Evolutionary conservation across 2,888 invertebrate genomes (phyloP).

Genomic region (Chrysina gloriosa): DNA sequence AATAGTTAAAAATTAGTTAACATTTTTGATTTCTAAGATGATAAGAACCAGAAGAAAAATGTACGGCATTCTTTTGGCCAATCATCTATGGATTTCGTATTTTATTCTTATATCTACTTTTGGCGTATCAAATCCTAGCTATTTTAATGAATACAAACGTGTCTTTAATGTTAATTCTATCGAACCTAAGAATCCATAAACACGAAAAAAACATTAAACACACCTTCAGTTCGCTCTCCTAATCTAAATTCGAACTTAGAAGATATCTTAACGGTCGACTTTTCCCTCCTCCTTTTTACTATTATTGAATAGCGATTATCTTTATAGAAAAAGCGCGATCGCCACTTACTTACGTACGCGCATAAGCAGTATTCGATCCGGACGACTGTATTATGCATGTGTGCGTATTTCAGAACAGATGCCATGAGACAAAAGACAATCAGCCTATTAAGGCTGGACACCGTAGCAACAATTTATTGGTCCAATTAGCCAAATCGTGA

Average conservation of each 20-base stretch:
- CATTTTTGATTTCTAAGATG: too few relatives aligned
- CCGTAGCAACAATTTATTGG: conserved; percentile 68
- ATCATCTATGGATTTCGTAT: too few relatives aligned
- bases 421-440: conserved; percentile 66
- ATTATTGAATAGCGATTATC: background rate
- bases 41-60: too few relatives aligned
- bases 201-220: background rate
- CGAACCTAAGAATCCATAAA: background rate
- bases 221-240: background rate
- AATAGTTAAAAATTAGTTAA: too few relatives aligned
- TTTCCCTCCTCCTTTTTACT: background rate
- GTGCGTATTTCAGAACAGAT: conserved; percentile 57
- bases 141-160: too few relatives aligned
- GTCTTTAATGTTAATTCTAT: background rate
- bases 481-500: conserved; percentile 69
- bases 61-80: too few relatives aligned
- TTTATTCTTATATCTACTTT: too few relatives aligned
- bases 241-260: conserved; percentile 13
- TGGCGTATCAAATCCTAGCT: too few relatives aligned
- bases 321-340: background rate
- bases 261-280: background rate
- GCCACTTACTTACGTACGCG: background rate
- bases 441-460: conserved; percentile 66
- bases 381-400: conserved; percentile 24
- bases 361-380: conserved; percentile 13